A percentile compares a stretch with the other conserved stretches of the same genome.
Evolutionary conservation across 2,113 vertebrate genomes (phyloP).

Genomic region (Zootoca vivipara): DNA sequence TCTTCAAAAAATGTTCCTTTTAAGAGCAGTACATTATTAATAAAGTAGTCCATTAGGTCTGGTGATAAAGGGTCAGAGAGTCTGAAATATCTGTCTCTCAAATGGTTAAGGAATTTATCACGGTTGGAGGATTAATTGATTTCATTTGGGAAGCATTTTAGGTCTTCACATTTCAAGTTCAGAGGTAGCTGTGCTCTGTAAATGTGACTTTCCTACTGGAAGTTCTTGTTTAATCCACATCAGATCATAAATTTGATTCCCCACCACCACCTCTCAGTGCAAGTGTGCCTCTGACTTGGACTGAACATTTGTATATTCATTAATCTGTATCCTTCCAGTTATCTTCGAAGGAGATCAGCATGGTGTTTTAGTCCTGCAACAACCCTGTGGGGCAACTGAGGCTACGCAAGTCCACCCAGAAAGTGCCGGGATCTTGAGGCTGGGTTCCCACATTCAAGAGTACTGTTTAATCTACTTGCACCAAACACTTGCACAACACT

Average conservation of each 20-base stretch:
- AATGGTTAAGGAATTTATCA: slow-evolving; percentile 80
- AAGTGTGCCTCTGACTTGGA: slow-evolving; percentile 38
- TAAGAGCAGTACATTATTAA: slow-evolving; percentile 86
- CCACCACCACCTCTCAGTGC: slow-evolving; percentile 17
- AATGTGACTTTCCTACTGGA: slow-evolving; percentile 49
- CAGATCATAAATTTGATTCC: not conserved
- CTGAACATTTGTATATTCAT: slow-evolving; percentile 17
- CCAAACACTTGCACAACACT: not conserved
- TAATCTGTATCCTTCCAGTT: not conserved
- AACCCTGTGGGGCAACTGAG: not conserved
- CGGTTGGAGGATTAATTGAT: slow-evolving; percentile 84
- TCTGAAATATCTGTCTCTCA: slow-evolving; percentile 78
- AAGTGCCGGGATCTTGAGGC: not conserved
- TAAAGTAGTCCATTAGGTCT: slow-evolving; percentile 85
- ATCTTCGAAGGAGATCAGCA: not conserved
- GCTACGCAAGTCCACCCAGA: not conserved
- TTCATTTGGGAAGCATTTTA: slow-evolving; percentile 78
- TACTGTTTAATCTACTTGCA: not conserved
- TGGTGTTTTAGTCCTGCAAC: not conserved
- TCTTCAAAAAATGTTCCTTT: slow-evolving; percentile 76
- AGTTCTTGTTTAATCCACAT: slow-evolving; percentile 47
- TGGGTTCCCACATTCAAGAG: not conserved
- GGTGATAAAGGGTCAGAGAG: slow-evolving; percentile 80
- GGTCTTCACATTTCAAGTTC: slow-evolving; percentile 71
- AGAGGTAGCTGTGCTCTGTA: slow-evolving; percentile 60